Percentiles rank a stretch among this genome's conserved stretches.
Conservation (phyloP, 2,113 vertebrate genomes). For the Thamnophis sirtalis region DNA sequence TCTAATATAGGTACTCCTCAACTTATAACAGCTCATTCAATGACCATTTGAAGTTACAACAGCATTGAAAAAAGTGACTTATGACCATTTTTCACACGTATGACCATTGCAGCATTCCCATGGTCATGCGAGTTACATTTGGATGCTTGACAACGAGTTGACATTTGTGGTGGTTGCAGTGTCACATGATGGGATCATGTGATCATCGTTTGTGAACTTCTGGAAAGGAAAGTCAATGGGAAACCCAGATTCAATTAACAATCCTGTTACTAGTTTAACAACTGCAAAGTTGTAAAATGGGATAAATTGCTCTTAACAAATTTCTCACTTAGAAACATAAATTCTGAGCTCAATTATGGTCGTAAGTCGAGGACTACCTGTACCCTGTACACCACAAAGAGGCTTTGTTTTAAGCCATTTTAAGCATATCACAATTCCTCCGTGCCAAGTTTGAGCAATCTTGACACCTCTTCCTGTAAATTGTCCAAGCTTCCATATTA, state of each 20-base stretch:
- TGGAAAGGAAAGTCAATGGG: not conserved
- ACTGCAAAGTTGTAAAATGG: not conserved
- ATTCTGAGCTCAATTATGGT: not conserved
- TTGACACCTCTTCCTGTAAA: not conserved
- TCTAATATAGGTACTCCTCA: not conserved
- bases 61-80: too few relatives aligned
- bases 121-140: too few relatives aligned
- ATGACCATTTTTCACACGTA: too few relatives aligned
- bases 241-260: not conserved
- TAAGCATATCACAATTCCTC: constrained; percentile 33
- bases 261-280: not conserved
- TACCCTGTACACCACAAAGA: not conserved
- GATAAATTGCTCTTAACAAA: not conserved
- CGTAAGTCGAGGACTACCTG: not conserved
- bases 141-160: too few relatives aligned
- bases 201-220: not conserved
- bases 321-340: not conserved
- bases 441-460: constrained; percentile 16
- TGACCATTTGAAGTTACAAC: too few relatives aligned
- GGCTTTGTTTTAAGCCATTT: constrained; percentile 25
- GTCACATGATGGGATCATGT: too few relatives aligned
- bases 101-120: too few relatives aligned
- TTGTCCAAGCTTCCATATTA: constrained; percentile 6
- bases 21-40: too few relatives aligned
- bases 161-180: not conserved